phyloP scores from a whole-genome alignment of 1,140 invertebrate species.

The Drosophila guanche region DNA sequence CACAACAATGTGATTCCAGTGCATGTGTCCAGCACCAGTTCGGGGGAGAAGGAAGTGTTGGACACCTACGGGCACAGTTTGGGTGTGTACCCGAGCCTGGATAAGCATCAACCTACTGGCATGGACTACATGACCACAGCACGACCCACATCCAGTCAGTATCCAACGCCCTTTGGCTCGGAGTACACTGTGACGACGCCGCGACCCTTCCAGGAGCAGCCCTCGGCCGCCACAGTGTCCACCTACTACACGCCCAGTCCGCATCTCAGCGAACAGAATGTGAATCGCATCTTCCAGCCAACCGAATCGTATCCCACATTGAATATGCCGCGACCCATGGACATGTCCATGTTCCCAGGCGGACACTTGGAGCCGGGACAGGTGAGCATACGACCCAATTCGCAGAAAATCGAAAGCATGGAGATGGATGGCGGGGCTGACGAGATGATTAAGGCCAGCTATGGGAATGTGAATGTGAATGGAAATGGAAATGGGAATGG shows the following conservation, averaged over 20 bases:
- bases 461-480: constrained; percentile 35
- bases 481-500: constrained; percentile 43
- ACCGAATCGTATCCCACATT: constrained; percentile 67
- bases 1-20: constrained; percentile 82
- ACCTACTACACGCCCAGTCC: constrained; percentile 74
- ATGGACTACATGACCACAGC: constrained; percentile 60
- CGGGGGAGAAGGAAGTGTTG: constrained; percentile 71
- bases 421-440: constrained; percentile 60
- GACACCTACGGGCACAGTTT: constrained; percentile 76
- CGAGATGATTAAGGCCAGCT: constrained; percentile 58
- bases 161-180: constrained; percentile 42
- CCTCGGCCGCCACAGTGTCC: constrained; percentile 60
- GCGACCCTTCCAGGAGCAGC: constrained; percentile 63
- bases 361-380: constrained; percentile 55
- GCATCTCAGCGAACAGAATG: constrained; percentile 74
- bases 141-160: constrained; percentile 31
- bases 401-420: constrained; percentile 81
- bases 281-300: constrained; percentile 62
- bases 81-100: constrained; percentile 55
- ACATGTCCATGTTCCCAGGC: constrained; percentile 60
- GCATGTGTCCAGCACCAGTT: constrained; percentile 65
- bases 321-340: constrained; percentile 59
- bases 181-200: constrained; percentile 63
- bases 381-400: constrained; percentile 76
- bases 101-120: constrained; percentile 41